Evolutionary conservation across 2,797 vertebrate genomes (phyloP).

Genomic region (Semaprochilodus insignis): DNA sequence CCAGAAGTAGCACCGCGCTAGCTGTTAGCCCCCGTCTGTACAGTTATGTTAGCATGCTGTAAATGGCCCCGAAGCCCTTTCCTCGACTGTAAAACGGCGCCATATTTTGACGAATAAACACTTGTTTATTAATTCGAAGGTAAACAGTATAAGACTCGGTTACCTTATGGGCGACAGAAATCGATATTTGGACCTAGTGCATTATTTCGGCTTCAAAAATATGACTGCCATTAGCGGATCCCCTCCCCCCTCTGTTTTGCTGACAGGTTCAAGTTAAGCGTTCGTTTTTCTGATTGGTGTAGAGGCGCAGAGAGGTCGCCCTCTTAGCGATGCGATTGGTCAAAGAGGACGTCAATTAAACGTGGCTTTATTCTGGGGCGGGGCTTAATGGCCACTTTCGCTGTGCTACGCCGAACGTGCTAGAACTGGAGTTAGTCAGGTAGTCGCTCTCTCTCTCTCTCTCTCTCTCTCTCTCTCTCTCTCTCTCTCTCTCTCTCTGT

Average conservation of each 20-base stretch:
- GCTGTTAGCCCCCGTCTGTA: constrained; percentile 40
- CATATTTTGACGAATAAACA: not conserved
- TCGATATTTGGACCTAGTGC: constrained; percentile 56
- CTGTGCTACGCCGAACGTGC: constrained; percentile 51
- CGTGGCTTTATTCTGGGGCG: constrained; percentile 35
- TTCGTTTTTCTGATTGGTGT: constrained; percentile 75
- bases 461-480: too few relatives aligned
- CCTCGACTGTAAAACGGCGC: not conserved
- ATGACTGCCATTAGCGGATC: constrained; percentile 73
- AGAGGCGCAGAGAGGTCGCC: constrained; percentile 66
- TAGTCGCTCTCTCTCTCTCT: too few relatives aligned
- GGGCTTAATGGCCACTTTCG: constrained; percentile 15
- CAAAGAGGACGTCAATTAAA: constrained; percentile 43
- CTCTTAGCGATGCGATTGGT: constrained; percentile 63
- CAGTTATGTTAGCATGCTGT: constrained; percentile 57
- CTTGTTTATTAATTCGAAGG: constrained; percentile 26
- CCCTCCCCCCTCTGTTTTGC: constrained; percentile 77
- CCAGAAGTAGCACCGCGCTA: constrained; percentile 36
- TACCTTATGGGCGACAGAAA: constrained; percentile 61
- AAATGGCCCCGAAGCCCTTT: not conserved
- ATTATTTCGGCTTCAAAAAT: constrained; percentile 74
- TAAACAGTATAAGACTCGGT: constrained; percentile 51
- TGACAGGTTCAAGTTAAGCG: constrained; percentile 74
- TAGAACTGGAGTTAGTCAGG: constrained; percentile 38
- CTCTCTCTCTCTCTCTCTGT: too few relatives aligned